Conservation (phyloP, 2,888 invertebrate genomes). For the Drosophila rellima region DNA sequence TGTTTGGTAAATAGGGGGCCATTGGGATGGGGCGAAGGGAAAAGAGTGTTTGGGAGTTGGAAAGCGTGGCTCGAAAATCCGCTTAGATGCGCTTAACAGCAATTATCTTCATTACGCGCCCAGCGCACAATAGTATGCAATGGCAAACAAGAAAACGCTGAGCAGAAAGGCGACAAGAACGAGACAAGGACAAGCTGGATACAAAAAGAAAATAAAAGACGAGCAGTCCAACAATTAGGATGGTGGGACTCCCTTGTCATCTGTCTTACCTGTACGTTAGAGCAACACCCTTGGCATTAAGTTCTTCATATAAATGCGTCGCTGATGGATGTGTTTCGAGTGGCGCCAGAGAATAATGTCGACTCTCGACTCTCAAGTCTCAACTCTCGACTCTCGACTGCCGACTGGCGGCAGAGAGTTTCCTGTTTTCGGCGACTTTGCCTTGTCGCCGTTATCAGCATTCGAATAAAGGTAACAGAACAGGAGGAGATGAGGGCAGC, state of each 20-base stretch:
- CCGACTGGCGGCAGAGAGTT: conserved; percentile 40
- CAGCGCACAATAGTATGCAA: conserved; percentile 67
- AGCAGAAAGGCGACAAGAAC: conserved; percentile 30
- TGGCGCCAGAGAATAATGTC: conserved; percentile 60
- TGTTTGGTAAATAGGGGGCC: background rate
- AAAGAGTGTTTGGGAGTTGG: conserved; percentile 6
- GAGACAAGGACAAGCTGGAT: background rate
- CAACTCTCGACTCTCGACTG: conserved; percentile 31
- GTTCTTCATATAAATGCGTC: conserved; percentile 66
- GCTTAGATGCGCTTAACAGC: conserved; percentile 77
- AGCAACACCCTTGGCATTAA: conserved; percentile 39
- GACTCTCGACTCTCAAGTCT: conserved; percentile 37
- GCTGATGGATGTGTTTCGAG: conserved; percentile 77
- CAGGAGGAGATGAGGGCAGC: background rate
- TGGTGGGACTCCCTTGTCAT: conserved; percentile 8
- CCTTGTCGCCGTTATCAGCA: conserved; percentile 63
- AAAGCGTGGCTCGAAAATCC: conserved; percentile 65
- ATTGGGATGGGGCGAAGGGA: background rate
- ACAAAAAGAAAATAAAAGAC: conserved; percentile 29
- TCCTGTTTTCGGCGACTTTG: conserved; percentile 74
- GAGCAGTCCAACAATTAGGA: conserved; percentile 65
- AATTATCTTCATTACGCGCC: conserved; percentile 78
- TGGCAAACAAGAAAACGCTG: conserved; percentile 43
- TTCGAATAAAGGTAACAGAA: background rate
- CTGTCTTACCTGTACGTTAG: conserved; percentile 24